phyloP scores from a whole-genome alignment of 35 echinoderm and acorn worm genomes.

The Heliocidaris tuberculata region DNA sequence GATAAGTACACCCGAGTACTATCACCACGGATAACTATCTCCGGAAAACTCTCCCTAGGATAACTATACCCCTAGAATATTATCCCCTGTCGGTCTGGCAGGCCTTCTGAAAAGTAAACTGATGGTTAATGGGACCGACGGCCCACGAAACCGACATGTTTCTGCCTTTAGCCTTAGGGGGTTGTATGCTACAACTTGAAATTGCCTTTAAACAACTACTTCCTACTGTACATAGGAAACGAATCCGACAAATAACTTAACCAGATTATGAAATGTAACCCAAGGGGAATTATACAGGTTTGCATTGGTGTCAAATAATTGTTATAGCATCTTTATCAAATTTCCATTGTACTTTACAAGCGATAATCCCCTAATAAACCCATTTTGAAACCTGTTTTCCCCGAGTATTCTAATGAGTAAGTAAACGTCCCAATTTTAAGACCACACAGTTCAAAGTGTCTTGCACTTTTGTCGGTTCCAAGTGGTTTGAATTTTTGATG shows the following conservation, averaged over 20 bases:
- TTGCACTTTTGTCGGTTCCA: neutral
- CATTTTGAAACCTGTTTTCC: conserved; percentile 4
- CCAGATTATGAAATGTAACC: neutral
- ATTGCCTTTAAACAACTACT: neutral
- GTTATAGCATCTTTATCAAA: neutral
- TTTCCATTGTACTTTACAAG: neutral
- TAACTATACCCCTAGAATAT: no score
- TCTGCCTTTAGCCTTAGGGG: no score
- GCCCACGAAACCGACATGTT: no score
- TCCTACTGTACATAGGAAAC: neutral
- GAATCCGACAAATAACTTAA: neutral
- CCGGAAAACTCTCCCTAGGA: no score
- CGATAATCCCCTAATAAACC: neutral
- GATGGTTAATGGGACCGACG: no score
- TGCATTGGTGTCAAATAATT: neutral
- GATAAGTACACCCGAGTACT: no score
- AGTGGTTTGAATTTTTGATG: neutral
- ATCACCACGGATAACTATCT: no score
- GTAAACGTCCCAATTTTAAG: neutral
- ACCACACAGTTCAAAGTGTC: neutral
- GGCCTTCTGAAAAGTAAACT: no score
- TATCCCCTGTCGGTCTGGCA: no score
- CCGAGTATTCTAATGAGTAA: neutral
- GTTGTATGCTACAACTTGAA: neutral
- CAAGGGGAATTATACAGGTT: neutral